Conservation (phyloP, 2,113 vertebrate species). For the Pao palembangensis region DNA sequence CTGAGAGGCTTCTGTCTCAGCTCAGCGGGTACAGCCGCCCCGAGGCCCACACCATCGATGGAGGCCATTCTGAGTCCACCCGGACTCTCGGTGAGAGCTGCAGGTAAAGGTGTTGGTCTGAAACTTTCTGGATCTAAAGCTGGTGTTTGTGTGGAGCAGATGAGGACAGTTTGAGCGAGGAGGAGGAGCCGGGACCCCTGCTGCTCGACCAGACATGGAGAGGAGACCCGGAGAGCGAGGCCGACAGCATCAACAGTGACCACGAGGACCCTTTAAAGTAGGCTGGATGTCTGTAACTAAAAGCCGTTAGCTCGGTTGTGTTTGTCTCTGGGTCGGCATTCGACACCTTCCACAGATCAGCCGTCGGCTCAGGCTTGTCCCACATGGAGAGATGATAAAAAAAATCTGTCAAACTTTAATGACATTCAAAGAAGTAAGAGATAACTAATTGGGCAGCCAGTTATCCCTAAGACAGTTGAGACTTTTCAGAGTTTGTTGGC, state of each 20-base stretch:
- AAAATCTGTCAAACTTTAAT: too few relatives aligned
- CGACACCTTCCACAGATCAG: too few relatives aligned
- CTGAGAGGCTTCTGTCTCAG: constrained; percentile 87
- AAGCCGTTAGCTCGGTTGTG: too few relatives aligned
- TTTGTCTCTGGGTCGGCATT: too few relatives aligned
- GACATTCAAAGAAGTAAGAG: too few relatives aligned
- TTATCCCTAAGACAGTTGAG: too few relatives aligned
- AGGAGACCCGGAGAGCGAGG: constrained; percentile 96
- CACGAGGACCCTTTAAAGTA: constrained; percentile 97
- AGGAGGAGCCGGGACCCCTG: constrained; percentile 86
- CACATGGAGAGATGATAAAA: too few relatives aligned
- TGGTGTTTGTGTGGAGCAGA: constrained; percentile 68
- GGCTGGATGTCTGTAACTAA: not conserved
- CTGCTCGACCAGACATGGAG: constrained; percentile 95
- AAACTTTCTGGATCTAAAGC: too few relatives aligned
- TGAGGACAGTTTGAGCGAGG: constrained; percentile 94
- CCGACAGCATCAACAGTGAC: constrained; percentile 95
- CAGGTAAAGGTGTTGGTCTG: too few relatives aligned
- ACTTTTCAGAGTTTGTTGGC: too few relatives aligned
- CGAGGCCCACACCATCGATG: constrained; percentile 76
- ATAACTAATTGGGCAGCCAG: too few relatives aligned
- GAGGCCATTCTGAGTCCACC: constrained; percentile 82
- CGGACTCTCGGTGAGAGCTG: constrained; percentile 80
- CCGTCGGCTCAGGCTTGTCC: too few relatives aligned
- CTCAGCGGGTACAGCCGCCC: constrained; percentile 85